phyloP scores from a whole-genome alignment of 1,140 invertebrate genomes.

The Microplitis mediator region DNA sequence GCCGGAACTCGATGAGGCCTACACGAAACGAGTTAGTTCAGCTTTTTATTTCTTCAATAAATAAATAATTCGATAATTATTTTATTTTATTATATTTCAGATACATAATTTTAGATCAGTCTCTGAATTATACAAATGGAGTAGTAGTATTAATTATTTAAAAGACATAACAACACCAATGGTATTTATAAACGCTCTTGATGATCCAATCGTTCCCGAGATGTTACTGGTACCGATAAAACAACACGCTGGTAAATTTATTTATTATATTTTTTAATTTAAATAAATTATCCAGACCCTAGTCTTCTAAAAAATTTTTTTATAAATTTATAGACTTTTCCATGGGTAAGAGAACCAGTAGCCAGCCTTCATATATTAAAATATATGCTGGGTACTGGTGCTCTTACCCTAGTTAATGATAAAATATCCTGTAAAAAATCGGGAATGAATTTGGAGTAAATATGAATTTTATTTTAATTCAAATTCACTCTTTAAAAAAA shows the following conservation, averaged over 20 bases:
- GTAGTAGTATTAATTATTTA: slow-evolving; percentile 79
- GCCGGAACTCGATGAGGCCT: slow-evolving; percentile 86
- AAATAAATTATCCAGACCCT: too few relatives aligned
- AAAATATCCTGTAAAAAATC: too few relatives aligned
- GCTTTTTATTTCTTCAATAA: neutral
- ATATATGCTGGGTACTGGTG: too few relatives aligned
- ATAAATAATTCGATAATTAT: too few relatives aligned
- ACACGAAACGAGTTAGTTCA: slow-evolving; percentile 70
- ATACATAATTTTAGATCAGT: slow-evolving; percentile 77
- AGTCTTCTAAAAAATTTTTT: neutral
- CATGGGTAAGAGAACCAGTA: too few relatives aligned
- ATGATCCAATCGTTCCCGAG: slow-evolving; percentile 87
- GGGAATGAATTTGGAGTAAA: too few relatives aligned
- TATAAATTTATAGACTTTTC: slow-evolving; percentile 1
- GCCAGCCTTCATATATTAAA: too few relatives aligned
- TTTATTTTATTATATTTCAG: slow-evolving; percentile 26
- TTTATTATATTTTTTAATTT: too few relatives aligned
- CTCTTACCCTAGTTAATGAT: too few relatives aligned
- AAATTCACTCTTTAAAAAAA: too few relatives aligned
- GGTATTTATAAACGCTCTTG: slow-evolving; percentile 86
- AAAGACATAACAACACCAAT: slow-evolving; percentile 80
- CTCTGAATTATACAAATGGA: slow-evolving; percentile 81
- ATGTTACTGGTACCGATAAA: slow-evolving; percentile 73
- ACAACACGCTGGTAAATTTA: slow-evolving; percentile 72
- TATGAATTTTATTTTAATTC: too few relatives aligned